A percentile compares a stretch with the other conserved stretches of the same genome.
phyloP scores from a whole-genome alignment of 2,113 vertebrate genomes.

The Poecile atricapillus region DNA sequence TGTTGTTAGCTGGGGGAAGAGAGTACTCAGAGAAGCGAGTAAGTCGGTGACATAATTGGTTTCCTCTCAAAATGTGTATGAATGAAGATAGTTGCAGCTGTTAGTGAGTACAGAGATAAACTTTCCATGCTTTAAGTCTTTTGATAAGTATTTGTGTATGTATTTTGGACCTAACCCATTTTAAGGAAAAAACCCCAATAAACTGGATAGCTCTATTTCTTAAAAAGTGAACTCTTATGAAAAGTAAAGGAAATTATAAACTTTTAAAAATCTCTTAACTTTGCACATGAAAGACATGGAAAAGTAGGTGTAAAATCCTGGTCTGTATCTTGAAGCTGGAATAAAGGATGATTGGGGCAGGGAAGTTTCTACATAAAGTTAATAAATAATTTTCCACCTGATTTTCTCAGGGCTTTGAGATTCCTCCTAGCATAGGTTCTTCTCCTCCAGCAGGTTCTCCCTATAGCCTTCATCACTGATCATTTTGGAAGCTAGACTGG shows the following conservation, averaged over 20 bases:
- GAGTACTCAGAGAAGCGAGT: not conserved
- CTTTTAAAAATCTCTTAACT: not conserved
- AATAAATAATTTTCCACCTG: not conserved
- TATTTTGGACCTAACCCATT: not conserved
- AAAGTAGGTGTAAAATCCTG: not conserved
- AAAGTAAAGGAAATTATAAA: not conserved
- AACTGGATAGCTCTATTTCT: not conserved
- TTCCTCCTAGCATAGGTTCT: not conserved
- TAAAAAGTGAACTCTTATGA: not conserved
- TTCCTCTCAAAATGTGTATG: not conserved
- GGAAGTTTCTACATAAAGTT: not conserved
- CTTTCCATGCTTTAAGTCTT: not conserved
- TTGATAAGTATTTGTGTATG: not conserved
- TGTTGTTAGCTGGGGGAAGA: not conserved
- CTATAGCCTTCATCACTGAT: not conserved
- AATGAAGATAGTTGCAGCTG: not conserved
- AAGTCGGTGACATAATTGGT: not conserved
- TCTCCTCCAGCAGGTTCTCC: not conserved
- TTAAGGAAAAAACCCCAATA: not conserved
- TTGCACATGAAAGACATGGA: not conserved
- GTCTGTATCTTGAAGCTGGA: not conserved
- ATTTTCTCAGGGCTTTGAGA: not conserved
- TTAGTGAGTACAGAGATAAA: not conserved
- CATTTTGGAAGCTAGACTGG: not conserved
- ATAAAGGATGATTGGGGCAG: not conserved